Base-by-base conservation (phyloP, 2,113 vertebrate genomes). In the Hyaena hyaena region DNA sequence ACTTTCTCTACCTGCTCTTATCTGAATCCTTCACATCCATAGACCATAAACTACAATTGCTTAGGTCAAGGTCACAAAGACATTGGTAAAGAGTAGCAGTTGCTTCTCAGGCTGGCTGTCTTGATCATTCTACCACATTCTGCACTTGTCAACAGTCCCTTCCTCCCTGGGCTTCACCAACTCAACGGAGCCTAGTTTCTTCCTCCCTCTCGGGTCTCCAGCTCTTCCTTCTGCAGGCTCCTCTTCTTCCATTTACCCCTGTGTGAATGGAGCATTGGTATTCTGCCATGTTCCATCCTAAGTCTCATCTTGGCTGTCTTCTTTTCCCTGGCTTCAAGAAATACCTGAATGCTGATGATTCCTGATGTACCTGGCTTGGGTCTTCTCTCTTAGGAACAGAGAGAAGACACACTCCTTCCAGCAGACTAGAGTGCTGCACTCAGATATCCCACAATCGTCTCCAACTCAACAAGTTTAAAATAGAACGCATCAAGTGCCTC, bases 91-190 rank as follows among this genome's bases (percentile, higher is more conserved):
- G 39, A 66, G 48, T 0, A 65, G 9, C 26, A 23, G 35, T 19
- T 15, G 15, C n/a, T 74, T 58, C 45, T 53, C 17, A 28, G 35
- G 3, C 33, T 35, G 28, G 8, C 28, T 43, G 28, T 33, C 39
- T 3, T 4, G 26, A 31, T 43, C 33, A 14, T 43, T 71, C 85
- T 17, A n/a, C 26, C 12, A 61, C 23, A 1, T 28, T 24, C 16
- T 2, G 24, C 14, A 3, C 17, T 17, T 7, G 2, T 45, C 19
- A 1, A 31, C 12, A 4, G 12, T 2, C 7, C 39, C 16, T 24
- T 15, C 23, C 14, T 80, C 33, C 33, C 12, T 33, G 2, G 1
- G 83, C 19, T 50, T 66, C 50, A 16, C 12, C 11, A 45, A 3
- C 10, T 5, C 55, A 80, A 24, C 19, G 45, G 15, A 2, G 28